Conservation (phyloP, 1,140 invertebrate species). For the Mercenaria mercenaria region DNA sequence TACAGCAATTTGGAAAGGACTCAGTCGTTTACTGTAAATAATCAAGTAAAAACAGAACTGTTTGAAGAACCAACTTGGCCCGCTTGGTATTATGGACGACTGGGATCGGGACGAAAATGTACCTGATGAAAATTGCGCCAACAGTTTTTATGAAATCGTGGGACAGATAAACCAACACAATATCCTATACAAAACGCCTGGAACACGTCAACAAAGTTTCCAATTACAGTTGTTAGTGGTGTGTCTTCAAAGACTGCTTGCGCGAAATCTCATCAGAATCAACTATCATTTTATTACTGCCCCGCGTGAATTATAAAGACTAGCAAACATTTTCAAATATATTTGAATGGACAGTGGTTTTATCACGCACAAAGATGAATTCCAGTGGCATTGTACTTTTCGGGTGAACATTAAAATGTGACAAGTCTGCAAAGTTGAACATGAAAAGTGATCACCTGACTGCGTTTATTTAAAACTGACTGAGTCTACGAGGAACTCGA, state of each 20-base stretch:
- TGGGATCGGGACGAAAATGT: not conserved
- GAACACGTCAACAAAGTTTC: not conserved
- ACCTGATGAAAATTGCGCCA: not conserved
- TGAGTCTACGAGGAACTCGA: not conserved
- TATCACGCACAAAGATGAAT: not conserved
- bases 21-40: not conserved
- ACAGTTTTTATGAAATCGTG: not conserved
- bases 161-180: not conserved
- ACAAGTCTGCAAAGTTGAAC: conserved; percentile 16
- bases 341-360: not conserved
- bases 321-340: not conserved
- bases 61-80: conserved; percentile 16
- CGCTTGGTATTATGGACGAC: not conserved
- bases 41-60: not conserved
- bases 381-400: conserved; percentile 23
- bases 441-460: conserved; percentile 12
- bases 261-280: not conserved
- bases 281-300: not conserved
- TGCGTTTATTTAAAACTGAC: conserved; percentile 49
- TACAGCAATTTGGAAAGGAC: not conserved
- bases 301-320: not conserved
- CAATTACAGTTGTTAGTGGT: not conserved
- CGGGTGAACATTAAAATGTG: conserved; percentile 6
- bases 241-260: not conserved
- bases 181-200: not conserved